Evolutionary conservation across 2,888 invertebrate genomes (phyloP).

Genomic region (Hipparchia semele): DNA sequence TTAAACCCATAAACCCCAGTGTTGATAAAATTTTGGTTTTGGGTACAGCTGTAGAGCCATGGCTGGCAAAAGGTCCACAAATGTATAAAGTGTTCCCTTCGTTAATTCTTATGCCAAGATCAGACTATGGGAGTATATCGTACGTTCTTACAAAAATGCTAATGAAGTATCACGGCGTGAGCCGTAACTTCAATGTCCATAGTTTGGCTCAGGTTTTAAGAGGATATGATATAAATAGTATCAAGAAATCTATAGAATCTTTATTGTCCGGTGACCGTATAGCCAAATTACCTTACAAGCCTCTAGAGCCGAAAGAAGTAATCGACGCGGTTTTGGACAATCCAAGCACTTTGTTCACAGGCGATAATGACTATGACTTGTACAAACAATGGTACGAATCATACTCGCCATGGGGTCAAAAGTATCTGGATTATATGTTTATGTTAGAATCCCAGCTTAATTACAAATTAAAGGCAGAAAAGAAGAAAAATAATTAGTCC

Average conservation of each 20-base stretch:
- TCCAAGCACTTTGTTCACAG: conserved; percentile 59
- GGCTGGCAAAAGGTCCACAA: conserved; percentile 75
- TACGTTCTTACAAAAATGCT: conserved; percentile 79
- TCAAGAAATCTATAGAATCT: conserved; percentile 68
- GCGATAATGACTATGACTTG: conserved; percentile 70
- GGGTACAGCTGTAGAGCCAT: conserved; percentile 87
- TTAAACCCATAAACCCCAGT: conserved; percentile 84
- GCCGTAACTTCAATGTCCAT: conserved; percentile 83
- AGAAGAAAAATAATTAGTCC: conserved; percentile 56
- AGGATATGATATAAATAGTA: conserved; percentile 79
- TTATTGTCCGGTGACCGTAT: conserved; percentile 76
- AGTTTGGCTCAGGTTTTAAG: conserved; percentile 79
- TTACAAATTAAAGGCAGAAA: conserved; percentile 64
- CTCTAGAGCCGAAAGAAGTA: conserved; percentile 79
- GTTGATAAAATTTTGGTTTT: conserved; percentile 87
- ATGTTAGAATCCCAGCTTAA: conserved; percentile 63
- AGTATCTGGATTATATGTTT: conserved; percentile 57
- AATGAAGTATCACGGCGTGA: conserved; percentile 83
- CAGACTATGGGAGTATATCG: conserved; percentile 84
- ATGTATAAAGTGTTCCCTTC: conserved; percentile 84
- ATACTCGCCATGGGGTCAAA: conserved; percentile 63
- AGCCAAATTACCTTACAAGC: conserved; percentile 77
- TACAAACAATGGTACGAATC: conserved; percentile 75
- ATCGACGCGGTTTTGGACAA: conserved; percentile 67
- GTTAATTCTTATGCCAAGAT: conserved; percentile 78